These are phyloP conservation scores for Prionace glauca DNA, from an alignment of 2,797 vertebrate genomes.

Conservation along the genomic window DNA sequence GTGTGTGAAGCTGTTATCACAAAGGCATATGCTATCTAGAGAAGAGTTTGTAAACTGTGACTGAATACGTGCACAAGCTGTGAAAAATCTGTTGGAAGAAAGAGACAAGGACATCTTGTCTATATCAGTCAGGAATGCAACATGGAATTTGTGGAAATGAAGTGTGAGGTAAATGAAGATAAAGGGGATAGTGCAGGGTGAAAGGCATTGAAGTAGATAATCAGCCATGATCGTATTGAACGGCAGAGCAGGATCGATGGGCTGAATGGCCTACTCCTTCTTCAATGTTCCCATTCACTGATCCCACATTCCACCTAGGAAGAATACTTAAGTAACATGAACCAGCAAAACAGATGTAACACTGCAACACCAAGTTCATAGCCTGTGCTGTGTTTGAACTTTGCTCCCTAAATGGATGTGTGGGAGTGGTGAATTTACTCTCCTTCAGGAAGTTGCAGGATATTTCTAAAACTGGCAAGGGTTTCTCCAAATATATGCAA, in stretches of 20 bases:
- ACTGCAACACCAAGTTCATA: neutral
- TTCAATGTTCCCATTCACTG: neutral
- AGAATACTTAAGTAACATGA: neutral
- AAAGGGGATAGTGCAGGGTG: no score
- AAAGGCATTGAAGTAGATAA: no score
- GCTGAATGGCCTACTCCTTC: no score
- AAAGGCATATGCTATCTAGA: neutral
- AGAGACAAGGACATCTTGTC: neutral
- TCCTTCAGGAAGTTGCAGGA: neutral
- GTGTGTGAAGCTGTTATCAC: neutral
- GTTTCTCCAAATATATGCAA: neutral
- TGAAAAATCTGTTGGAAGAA: neutral
- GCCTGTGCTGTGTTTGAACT: neutral
- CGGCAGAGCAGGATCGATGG: no score
- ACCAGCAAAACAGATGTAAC: neutral
- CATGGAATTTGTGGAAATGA: neutral
- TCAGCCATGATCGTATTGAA: no score
- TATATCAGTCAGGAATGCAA: neutral
- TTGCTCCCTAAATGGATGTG: neutral
- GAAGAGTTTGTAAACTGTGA: constrained; percentile 6
- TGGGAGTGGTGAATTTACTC: neutral
- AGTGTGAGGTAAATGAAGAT: no score
- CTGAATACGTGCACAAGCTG: neutral
- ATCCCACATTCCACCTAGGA: neutral
- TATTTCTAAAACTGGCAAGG: neutral